Percentiles rank a stretch among this genome's conserved stretches.
Conservation (phyloP, 2,888 invertebrate species). For the Drosophila fungiperda region DNA sequence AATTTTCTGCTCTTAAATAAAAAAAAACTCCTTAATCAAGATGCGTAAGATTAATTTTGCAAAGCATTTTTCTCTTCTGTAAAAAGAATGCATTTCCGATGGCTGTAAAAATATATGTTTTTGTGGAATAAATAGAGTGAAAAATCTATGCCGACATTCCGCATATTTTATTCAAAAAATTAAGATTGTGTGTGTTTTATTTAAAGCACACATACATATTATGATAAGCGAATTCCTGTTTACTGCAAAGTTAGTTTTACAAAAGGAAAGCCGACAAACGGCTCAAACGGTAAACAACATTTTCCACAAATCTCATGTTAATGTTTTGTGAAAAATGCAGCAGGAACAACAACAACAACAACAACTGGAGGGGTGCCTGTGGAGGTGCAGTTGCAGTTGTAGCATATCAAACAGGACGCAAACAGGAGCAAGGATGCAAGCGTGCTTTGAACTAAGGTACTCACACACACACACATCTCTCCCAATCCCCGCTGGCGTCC, state of each 20-base stretch:
- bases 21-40: neutral
- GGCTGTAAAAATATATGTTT: neutral
- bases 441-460: slow-evolving; percentile 30
- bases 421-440: slow-evolving; percentile 24
- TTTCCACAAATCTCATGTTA: slow-evolving; percentile 55
- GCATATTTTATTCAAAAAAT: neutral
- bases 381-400: slow-evolving; percentile 46
- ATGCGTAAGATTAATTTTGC: neutral
- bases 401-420: slow-evolving; percentile 17
- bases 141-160: neutral
- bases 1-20: neutral
- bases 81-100: neutral
- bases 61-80: neutral
- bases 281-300: slow-evolving; percentile 33
- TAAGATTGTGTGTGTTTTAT: neutral
- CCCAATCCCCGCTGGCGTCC: slow-evolving; percentile 43
- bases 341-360: slow-evolving; percentile 17
- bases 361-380: slow-evolving; percentile 16
- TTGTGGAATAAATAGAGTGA: neutral
- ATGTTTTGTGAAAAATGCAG: slow-evolving; percentile 54
- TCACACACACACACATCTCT: slow-evolving; percentile 13
- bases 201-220: neutral
- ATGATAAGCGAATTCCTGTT: slow-evolving; percentile 1
- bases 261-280: slow-evolving; percentile 16
- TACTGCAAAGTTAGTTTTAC: neutral